Base-by-base conservation (phyloP, 2,888 invertebrate genomes). In the Eilema depressum region DNA sequence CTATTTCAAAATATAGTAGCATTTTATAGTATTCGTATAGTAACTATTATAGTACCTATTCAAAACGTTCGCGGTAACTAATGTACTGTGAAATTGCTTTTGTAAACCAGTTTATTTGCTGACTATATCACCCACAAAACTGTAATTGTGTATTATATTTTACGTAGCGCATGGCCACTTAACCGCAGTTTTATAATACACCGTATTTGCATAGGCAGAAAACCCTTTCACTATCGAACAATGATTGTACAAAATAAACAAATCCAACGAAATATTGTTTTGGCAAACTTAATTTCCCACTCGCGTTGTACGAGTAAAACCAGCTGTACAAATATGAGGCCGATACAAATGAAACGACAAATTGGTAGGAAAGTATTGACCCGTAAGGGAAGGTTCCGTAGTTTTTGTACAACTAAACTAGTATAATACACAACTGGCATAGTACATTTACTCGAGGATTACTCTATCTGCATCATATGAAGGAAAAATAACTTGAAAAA, bases 261-360 rank as follows among this genome's bases (percentile, higher is more conserved):
- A 68, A 68, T 63, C 14, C 59, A 33, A 63, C 47, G 28, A 20
- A 66, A 70, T 70, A 62, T 74, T 74, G 65, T 71, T 77, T 66
- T 68, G 60, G 56, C 25, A 67, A 70, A 73, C 71, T 69, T 69
- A 68, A 77, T 79, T 74, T 79, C 25, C 12, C 62, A 63, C 62
- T 56, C 68, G 68, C 73, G 74, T 71, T 75, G 68, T 56, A 64
- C 61, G 64, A 70, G 37, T 73, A 68, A 69, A 80, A 71, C 71
- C 77, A 67, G 68, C 69, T 80, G 74, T 61, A 69, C 71, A 80
- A 82, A 82, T 75, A 75, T 76, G 69, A 63, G 59, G 14, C 64
- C 47, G 47, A 71, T 61, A 70, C 75, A 82, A 79, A 82, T 70
- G 76, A 74, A 72, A 74, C 41, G 61, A 28, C 53, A 71, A 75